Conservation (phyloP, 2,113 vertebrate genomes). For the Agelaius phoeniceus region DNA sequence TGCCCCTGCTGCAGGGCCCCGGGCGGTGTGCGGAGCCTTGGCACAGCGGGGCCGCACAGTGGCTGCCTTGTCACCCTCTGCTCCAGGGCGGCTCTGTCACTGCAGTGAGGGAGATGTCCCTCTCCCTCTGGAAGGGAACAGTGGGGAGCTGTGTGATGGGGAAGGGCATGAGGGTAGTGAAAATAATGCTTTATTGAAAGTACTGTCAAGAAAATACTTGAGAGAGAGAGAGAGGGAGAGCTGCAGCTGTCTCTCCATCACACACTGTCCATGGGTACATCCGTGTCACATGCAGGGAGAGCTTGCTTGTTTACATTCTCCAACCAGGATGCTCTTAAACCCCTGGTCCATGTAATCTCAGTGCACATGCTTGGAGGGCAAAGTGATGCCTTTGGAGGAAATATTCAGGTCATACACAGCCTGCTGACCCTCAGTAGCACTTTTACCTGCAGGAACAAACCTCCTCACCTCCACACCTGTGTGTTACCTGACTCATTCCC, state of each 20-base stretch:
- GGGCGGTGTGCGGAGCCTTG: fast-evolving
- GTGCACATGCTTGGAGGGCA: background rate
- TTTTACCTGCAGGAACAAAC: background rate
- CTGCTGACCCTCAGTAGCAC: background rate
- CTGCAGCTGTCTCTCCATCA: background rate
- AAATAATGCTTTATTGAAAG: background rate
- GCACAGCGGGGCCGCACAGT: background rate
- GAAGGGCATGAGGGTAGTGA: background rate
- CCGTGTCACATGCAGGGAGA: background rate
- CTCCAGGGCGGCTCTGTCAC: fast-evolving
- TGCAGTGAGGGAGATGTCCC: background rate
- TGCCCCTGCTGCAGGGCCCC: background rate
- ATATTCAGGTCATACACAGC: fast-evolving
- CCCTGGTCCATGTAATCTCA: background rate
- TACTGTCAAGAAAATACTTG: background rate
- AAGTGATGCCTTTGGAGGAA: background rate
- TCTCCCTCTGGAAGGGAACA: background rate
- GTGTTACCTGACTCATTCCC: background rate
- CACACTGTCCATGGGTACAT: background rate
- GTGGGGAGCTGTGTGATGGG: fast-evolving
- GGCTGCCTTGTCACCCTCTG: fast-evolving
- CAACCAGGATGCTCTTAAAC: background rate
- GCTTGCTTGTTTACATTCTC: background rate
- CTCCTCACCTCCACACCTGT: background rate
- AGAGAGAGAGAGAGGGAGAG: too few species aligned